A percentile compares a stretch with the other conserved stretches of the same genome.
Evolutionary conservation across 2,888 invertebrate species (phyloP).

Genomic region (Gortyna flavago): DNA sequence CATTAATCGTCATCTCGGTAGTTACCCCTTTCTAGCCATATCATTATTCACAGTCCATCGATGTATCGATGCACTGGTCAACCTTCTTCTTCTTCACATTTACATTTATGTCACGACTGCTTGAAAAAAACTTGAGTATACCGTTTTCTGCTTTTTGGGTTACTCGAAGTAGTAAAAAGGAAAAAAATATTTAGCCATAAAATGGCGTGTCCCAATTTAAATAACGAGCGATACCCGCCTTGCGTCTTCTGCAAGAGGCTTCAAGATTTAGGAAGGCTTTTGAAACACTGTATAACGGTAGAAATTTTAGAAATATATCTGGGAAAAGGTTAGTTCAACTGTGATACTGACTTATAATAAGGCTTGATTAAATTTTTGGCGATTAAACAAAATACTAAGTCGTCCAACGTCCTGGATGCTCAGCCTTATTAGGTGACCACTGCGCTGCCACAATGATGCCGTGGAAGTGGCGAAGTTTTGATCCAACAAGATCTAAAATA

Average conservation of each 20-base stretch:
- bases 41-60: not conserved
- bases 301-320: not conserved
- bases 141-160: not conserved
- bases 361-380: not conserved
- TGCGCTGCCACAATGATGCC: too few relatives aligned
- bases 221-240: conserved; percentile 49
- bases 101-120: not conserved
- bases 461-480: too few relatives aligned
- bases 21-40: too few relatives aligned
- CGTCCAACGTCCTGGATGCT: not conserved
- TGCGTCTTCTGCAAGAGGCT: conserved; percentile 13
- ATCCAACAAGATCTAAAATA: too few relatives aligned
- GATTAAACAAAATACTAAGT: not conserved
- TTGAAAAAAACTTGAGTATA: not conserved
- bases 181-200: conserved; percentile 40
- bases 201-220: conserved; percentile 49
- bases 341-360: not conserved
- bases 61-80: not conserved
- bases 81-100: not conserved
- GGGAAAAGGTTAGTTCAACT: not conserved
- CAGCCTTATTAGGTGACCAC: not conserved
- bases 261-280: conserved; percentile 28
- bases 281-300: conserved; percentile 12
- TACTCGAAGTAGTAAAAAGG: conserved; percentile 25
- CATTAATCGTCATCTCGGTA: too few relatives aligned